Percentiles rank a stretch among this genome's conserved stretches.
phyloP scores from a whole-genome alignment of 2,113 vertebrate genomes.

The Sylvia atricapilla region DNA sequence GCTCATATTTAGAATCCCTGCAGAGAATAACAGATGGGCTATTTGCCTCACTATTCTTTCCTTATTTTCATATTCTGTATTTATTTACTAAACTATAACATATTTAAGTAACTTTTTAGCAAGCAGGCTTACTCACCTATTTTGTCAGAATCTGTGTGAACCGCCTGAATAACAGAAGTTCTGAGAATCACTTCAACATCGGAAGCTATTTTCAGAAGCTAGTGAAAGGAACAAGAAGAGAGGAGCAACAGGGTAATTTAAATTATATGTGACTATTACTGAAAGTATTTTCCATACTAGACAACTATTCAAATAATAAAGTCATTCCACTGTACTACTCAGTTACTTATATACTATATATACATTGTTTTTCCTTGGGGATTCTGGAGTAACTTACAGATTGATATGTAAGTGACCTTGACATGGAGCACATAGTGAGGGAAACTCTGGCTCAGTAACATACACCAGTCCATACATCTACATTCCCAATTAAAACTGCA shows the following conservation, averaged over 20 bases:
- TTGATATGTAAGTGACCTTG: not conserved
- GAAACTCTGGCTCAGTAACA: not conserved
- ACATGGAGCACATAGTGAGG: not conserved
- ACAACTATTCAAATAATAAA: not conserved
- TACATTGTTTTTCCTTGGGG: not conserved
- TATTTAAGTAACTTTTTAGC: not conserved
- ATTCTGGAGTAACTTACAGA: not conserved
- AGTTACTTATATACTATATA: not conserved
- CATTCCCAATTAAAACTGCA: not conserved
- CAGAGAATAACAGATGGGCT: not conserved
- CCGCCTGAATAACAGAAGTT: conserved; percentile 78
- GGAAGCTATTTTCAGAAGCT: conserved; percentile 78
- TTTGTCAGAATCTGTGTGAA: conserved; percentile 71
- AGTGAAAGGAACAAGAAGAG: not conserved
- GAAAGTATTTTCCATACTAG: not conserved
- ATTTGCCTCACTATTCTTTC: not conserved
- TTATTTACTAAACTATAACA: not conserved
- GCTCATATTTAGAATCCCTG: not conserved
- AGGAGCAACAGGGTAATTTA: not conserved
- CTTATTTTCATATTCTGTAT: not conserved
- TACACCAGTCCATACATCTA: not conserved
- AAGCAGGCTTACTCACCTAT: conserved; percentile 58
- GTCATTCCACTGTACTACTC: not conserved
- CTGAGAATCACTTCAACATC: conserved; percentile 80
- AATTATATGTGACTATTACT: not conserved